Conservation (phyloP, 2,888 invertebrate genomes). For the Sceliomorpha sp. region DNA sequence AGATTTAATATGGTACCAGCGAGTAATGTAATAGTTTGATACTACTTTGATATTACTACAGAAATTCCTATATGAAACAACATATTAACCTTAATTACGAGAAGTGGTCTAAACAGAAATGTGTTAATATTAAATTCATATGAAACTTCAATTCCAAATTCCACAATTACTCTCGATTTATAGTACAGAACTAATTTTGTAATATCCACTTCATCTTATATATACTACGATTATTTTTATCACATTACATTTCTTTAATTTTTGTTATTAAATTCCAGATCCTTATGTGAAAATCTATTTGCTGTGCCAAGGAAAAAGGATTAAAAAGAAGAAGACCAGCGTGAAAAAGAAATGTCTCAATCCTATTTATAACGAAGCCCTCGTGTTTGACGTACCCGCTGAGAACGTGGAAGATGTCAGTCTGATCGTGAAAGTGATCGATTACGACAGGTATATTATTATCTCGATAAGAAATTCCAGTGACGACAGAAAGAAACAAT, state of each 20-base stretch:
- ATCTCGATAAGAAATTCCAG: not conserved
- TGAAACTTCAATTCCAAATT: too few relatives aligned
- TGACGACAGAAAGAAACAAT: too few relatives aligned
- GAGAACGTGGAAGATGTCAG: slow-evolving; percentile 91
- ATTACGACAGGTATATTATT: slow-evolving; percentile 88
- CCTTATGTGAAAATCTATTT: slow-evolving; percentile 96
- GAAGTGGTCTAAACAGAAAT: too few relatives aligned
- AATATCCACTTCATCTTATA: too few relatives aligned
- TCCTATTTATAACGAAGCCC: slow-evolving; percentile 95
- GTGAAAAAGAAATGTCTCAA: slow-evolving; percentile 92
- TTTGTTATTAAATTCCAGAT: slow-evolving; percentile 82
- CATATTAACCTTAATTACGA: too few relatives aligned
- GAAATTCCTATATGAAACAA: too few relatives aligned
- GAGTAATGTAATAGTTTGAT: too few relatives aligned
- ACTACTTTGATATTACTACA: too few relatives aligned
- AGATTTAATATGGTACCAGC: too few relatives aligned
- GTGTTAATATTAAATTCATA: too few relatives aligned
- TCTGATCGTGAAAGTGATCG: slow-evolving; percentile 91
- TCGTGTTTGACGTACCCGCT: slow-evolving; percentile 94
- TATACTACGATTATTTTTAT: not conserved
- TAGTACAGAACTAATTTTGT: too few relatives aligned
- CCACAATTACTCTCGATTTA: too few relatives aligned
- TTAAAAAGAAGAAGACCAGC: slow-evolving; percentile 96
- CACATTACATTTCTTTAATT: not conserved
- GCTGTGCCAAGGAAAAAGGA: slow-evolving; percentile 91